phyloP scores from a whole-genome alignment of 2,888 invertebrate species.

The Drosophila ochracea region DNA sequence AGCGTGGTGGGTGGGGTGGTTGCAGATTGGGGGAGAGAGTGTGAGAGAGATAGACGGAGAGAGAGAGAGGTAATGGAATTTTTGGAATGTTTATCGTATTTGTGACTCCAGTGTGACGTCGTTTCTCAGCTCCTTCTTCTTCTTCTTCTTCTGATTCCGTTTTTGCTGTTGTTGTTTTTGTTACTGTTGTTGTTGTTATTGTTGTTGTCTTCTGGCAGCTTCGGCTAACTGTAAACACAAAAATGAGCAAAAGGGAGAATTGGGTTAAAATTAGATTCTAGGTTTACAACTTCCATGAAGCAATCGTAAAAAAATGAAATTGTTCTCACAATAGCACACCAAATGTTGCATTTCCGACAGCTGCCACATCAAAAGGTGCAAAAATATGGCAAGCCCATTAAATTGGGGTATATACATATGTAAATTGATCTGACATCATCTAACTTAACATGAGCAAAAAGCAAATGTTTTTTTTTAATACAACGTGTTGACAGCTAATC shows the following conservation, averaged over 20 bases:
- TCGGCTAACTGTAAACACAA: conserved; percentile 59
- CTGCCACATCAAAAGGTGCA: conserved; percentile 19
- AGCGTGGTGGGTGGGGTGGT: conserved; percentile 6
- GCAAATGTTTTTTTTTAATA: neutral
- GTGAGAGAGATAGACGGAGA: conserved; percentile 5
- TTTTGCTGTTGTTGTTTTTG: neutral
- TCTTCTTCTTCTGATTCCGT: neutral
- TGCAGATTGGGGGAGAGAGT: neutral
- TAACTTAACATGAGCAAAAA: neutral
- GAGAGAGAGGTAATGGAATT: conserved; percentile 34
- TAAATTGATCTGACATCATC: neutral
- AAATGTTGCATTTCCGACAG: conserved; percentile 33
- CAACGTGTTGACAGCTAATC: neutral
- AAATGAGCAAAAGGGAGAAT: conserved; percentile 19
- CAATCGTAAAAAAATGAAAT: conserved; percentile 41
- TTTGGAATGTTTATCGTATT: conserved; percentile 61
- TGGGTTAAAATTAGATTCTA: conserved; percentile 65
- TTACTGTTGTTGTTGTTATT: conserved; percentile 2
- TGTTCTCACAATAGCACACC: conserved; percentile 39
- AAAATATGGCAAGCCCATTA: conserved; percentile 1
- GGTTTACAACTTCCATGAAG: conserved; percentile 67
- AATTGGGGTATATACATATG: neutral
- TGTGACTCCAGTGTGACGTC: conserved; percentile 79
- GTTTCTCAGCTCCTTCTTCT: conserved; percentile 33
- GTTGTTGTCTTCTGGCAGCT: conserved; percentile 19